Evolutionary conservation across 2,113 vertebrate genomes (phyloP).

Genomic region (Gobio gobio): DNA sequence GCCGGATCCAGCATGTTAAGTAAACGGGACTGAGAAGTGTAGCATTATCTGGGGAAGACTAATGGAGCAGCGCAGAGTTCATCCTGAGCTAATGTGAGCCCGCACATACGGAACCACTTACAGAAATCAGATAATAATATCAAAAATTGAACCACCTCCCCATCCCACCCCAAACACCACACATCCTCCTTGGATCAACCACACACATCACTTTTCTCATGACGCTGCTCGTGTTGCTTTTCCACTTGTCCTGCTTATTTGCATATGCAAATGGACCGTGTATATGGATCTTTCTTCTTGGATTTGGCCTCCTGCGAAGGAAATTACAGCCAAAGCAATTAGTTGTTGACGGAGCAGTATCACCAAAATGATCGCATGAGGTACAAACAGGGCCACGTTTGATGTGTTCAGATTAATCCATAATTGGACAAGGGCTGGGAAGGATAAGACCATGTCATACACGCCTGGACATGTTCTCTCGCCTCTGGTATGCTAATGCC

Average conservation of each 20-base stretch:
- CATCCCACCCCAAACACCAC: constrained; percentile 37
- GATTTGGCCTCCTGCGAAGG: constrained; percentile 70
- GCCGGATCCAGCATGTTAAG: constrained; percentile 78
- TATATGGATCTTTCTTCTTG: constrained; percentile 69
- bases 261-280: constrained; percentile 71
- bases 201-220: neutral
- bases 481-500: constrained; percentile 37
- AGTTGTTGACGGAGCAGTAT: constrained; percentile 77
- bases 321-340: constrained; percentile 76
- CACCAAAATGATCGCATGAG: constrained; percentile 72
- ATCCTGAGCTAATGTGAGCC: constrained; percentile 67
- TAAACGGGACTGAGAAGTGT: constrained; percentile 73
- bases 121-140: constrained; percentile 41
- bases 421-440: constrained; percentile 41
- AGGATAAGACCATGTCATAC: constrained; percentile 26
- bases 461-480: constrained; percentile 41
- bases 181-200: neutral
- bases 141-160: neutral
- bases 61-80: constrained; percentile 72
- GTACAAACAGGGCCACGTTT: constrained; percentile 32
- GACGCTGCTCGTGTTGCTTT: constrained; percentile 44
- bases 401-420: constrained; percentile 48
- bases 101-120: constrained; percentile 42
- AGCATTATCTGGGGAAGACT: constrained; percentile 69
- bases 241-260: constrained; percentile 63